These are phyloP conservation scores for Eunapius fragilis DNA, from an alignment of 37 sponge, comb jelly and placozoan genomes.

Conservation along the genomic window DNA sequence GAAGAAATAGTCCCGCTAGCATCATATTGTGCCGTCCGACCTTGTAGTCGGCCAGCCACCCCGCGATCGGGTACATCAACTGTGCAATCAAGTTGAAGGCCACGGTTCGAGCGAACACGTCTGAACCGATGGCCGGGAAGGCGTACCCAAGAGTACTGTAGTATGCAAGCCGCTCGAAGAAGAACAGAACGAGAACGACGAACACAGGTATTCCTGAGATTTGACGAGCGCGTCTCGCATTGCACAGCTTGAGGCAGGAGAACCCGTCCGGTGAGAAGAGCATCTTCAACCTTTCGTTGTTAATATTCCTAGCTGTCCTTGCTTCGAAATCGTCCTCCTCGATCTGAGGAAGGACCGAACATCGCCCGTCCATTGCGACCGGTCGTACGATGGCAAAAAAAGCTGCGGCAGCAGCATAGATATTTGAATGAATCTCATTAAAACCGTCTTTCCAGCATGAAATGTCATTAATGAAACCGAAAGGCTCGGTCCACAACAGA, in stretches of 20 bases:
- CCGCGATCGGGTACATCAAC: slow-evolving; percentile 7
- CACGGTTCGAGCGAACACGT: background rate
- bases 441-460: no score
- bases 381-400: no score
- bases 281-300: background rate
- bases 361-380: no score
- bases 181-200: slow-evolving; percentile 5
- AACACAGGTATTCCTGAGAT: background rate
- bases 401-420: no score
- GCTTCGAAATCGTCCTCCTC: background rate
- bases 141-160: background rate
- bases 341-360: background rate
- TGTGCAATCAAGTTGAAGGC: background rate
- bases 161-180: slow-evolving; percentile 7
- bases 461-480: no score
- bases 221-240: background rate
- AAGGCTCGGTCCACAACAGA: no score
- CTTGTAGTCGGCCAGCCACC: slow-evolving; percentile 21
- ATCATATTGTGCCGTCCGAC: slow-evolving; percentile 4
- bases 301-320: background rate
- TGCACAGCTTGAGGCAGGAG: background rate
- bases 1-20: background rate
- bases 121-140: background rate
- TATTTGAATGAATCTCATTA: no score
- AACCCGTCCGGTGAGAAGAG: background rate